Percentiles rank a stretch among this genome's conserved stretches.
phyloP scores from a whole-genome alignment of 2,888 invertebrate genomes.

The Melanophora roralis region DNA sequence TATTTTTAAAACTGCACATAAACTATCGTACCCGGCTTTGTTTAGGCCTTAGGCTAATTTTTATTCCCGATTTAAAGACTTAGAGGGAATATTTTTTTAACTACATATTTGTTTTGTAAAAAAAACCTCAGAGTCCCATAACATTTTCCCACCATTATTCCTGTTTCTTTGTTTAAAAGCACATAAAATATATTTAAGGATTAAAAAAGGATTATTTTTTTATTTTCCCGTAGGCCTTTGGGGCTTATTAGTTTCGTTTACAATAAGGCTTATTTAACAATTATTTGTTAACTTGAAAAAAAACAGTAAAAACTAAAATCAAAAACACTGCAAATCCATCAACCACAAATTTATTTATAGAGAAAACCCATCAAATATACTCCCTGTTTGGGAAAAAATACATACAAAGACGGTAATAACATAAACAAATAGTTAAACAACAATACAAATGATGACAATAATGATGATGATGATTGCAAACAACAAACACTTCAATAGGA shows the following conservation, averaged over 20 bases:
- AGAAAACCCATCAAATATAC: conserved; percentile 21
- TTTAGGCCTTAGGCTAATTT: no score
- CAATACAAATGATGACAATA: conserved; percentile 32
- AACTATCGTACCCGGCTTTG: no score
- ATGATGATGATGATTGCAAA: conserved; percentile 34
- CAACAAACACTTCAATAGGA: conserved; percentile 53
- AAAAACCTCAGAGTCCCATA: conserved; percentile 7
- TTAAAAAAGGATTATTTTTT: conserved; percentile 49
- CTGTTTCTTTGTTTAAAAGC: background rate
- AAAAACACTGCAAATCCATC: conserved; percentile 30
- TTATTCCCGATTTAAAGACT: no score
- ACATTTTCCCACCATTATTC: conserved; percentile 13
- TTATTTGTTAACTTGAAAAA: conserved; percentile 33
- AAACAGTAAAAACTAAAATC: conserved; percentile 16
- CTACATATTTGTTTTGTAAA: background rate
- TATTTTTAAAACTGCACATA: no score
- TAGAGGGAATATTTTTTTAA: background rate
- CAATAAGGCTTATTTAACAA: conserved; percentile 59
- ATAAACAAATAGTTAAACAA: conserved; percentile 21
- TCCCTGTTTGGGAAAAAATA: background rate
- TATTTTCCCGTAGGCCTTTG: conserved; percentile 3
- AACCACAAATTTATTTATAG: conserved; percentile 30
- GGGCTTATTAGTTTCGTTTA: conserved; percentile 31
- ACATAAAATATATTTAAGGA: conserved; percentile 34
- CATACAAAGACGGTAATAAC: conserved; percentile 1